Base-by-base conservation (phyloP, 1,140 invertebrate species). In the Aphaenogaster rudis region DNA sequence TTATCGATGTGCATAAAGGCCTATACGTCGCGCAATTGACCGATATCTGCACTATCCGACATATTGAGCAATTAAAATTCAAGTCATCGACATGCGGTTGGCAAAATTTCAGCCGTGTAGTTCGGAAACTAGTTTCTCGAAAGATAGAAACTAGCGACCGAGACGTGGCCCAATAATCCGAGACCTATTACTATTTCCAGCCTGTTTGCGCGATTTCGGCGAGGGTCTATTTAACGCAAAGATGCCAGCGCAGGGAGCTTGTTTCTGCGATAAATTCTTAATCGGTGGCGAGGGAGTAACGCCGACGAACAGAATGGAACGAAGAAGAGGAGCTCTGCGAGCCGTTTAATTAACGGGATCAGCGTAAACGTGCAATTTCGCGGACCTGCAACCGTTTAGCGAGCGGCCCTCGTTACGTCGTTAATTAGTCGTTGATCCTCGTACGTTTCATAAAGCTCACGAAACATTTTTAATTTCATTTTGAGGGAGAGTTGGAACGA, bases 331-430 rank as follows among this genome's bases (percentile, higher is more conserved):
- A 66, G 36, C 21, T 39, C 45, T 66, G 57, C 50, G 67, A 17
- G 17, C 78, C 72, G 78, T 87, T 89, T 90, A 90, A 90, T 90
- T 90, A 89, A 63, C 78, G 33, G n/a, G 67, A 90, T 89, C 72
- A 87, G 72, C 57, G 71, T 84, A 86, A 90, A 86, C 74, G 77
- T 84, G 77, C 77, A 88, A 89, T 87, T 72, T 59, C 50, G 63
- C 28, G 33, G 50, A 21, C 67, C 48, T 71, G 61, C 48, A 61
- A 3, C 15, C 69, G 76, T 63, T 79, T 67, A 50, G 36, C 57
- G 13, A 74, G 48, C 54, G 33, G 15, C 21, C 8, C 82, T 90
- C 69, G 77, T 86, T 89, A 88, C 15, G 36, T 81, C 87, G 54
- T 86, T 90, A 89, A 89, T 79, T 89, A 80, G 13, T 80, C 45